phyloP scores from a whole-genome alignment of 2,888 invertebrate species.

The Spodoptera picta region DNA sequence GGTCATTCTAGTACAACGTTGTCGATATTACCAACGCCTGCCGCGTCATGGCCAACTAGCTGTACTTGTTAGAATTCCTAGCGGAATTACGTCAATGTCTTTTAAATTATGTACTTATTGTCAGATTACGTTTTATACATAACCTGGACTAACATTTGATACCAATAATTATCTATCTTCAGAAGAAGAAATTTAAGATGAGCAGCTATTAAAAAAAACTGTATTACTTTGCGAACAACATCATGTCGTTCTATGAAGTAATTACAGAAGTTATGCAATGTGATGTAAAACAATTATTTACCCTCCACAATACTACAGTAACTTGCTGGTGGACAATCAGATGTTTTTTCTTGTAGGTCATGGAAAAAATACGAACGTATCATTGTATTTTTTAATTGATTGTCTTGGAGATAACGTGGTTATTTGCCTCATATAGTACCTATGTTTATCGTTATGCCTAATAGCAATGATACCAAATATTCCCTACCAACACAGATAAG shows the following conservation, averaged over 20 bases:
- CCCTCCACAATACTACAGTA: too few species aligned
- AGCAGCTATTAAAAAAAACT: too few species aligned
- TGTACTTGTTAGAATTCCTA: slow-evolving; percentile 42
- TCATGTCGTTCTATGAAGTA: too few species aligned
- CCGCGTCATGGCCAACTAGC: slow-evolving; percentile 50
- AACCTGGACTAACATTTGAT: too few species aligned
- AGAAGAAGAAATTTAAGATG: too few species aligned
- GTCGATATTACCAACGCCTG: slow-evolving; percentile 27
- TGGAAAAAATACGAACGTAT: background rate
- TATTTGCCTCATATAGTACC: background rate
- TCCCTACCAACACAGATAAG: background rate
- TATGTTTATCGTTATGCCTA: slow-evolving; percentile 8
- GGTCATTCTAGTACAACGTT: slow-evolving; percentile 29
- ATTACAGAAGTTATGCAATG: too few species aligned
- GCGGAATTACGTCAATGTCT: slow-evolving; percentile 40
- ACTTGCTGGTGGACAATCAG: too few species aligned
- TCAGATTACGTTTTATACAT: slow-evolving; percentile 12
- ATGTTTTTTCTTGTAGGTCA: too few species aligned
- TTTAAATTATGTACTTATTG: slow-evolving; percentile 14
- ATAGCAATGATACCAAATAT: slow-evolving; percentile 10
- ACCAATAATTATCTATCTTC: too few species aligned
- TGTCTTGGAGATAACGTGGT: background rate
- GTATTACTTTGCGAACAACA: too few species aligned
- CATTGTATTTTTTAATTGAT: background rate
- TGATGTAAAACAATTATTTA: too few species aligned